Evolutionary conservation across 37 sponge, comb jelly and placozoan genomes (phyloP), one percentile per base, ranked within the genome.

Genomic region (Oscarella lobularis): DNA sequence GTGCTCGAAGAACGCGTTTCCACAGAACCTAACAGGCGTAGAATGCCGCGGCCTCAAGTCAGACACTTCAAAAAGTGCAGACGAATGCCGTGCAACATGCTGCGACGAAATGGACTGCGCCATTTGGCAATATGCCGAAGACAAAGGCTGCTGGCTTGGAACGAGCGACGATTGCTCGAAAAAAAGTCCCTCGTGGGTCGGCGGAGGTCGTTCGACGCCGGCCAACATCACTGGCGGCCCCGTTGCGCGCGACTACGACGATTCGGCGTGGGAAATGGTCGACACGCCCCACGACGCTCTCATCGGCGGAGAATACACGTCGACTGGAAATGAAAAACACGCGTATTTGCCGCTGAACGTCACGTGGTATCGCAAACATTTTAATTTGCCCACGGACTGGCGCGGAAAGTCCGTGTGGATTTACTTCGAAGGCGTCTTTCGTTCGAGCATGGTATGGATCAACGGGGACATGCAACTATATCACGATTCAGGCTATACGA

Each of bases 281-380:
- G 84, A 83, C 67, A 66, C 67, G 5, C 84, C 84, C 31, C 84
- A 83, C 41, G 84, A 83, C 41, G 67, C 71, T 31, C 33, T 83
- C 3, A 83, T 83, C 67, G 31, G 31, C 60, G 84, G 84, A 36
- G 32, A 14, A 38, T 75, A 75, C 41, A 35, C 73, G 4, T 30
- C 31, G 31, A 48, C 60, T 27, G 74, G 33, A 30, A 31, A 40
- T 0, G 33, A 39, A 38, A 55, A 32, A 20, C 84, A 78, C 36
- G 84, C 38, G 38, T 83, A 78, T 36, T 67, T 83, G 2, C 79
- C 79, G 14, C 29, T 27, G 2, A 83, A 83, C 48, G 67, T 74
- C 2, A 79, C 84, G 6, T 78, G 79, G 79, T 83, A 83, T 73
- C 78, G 84, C 37, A 83, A 83, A 60, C 84, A 83, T 37, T 83